Percentiles rank a stretch among this genome's conserved stretches.
Conservation (phyloP, 2,113 vertebrate species). For the Tragulus kanchil region DNA sequence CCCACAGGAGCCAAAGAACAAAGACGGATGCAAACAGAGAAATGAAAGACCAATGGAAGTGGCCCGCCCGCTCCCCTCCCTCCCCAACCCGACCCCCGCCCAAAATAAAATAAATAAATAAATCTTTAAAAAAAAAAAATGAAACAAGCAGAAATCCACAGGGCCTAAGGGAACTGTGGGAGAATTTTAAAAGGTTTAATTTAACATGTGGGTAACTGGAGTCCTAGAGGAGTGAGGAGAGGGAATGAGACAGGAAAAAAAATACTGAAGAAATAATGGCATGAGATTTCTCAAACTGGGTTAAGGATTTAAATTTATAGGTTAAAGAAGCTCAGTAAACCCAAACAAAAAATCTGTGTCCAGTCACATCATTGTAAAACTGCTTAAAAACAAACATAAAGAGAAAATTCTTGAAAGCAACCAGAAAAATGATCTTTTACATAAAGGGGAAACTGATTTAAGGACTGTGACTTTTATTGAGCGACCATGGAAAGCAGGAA, state of each 20-base stretch:
- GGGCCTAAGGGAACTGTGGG: background rate
- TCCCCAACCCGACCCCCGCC: no score
- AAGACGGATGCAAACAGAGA: no score
- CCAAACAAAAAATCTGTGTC: constrained; percentile 33
- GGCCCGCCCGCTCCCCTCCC: no score
- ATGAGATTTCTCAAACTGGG: background rate
- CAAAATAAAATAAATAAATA: no score
- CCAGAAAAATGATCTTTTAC: constrained; percentile 1
- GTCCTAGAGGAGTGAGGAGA: background rate
- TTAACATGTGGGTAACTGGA: background rate
- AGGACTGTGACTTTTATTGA: constrained; percentile 16
- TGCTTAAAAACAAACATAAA: constrained; percentile 48
- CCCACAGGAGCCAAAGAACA: no score
- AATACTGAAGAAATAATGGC: constrained; percentile 6
- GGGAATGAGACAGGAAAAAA: constrained; percentile 19
- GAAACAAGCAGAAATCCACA: background rate
- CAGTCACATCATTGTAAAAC: constrained; percentile 2
- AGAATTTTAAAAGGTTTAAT: constrained; percentile 32
- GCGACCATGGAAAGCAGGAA: background rate
- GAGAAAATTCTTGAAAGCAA: constrained; percentile 24
- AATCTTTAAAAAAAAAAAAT: no score
- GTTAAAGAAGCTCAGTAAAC: constrained; percentile 31
- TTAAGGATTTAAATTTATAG: constrained; percentile 26
- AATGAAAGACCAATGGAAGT: no score
- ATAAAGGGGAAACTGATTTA: constrained; percentile 28